Base-by-base conservation (phyloP, 2,797 vertebrate species). In the Gymnoscopelus microlampas region DNA sequence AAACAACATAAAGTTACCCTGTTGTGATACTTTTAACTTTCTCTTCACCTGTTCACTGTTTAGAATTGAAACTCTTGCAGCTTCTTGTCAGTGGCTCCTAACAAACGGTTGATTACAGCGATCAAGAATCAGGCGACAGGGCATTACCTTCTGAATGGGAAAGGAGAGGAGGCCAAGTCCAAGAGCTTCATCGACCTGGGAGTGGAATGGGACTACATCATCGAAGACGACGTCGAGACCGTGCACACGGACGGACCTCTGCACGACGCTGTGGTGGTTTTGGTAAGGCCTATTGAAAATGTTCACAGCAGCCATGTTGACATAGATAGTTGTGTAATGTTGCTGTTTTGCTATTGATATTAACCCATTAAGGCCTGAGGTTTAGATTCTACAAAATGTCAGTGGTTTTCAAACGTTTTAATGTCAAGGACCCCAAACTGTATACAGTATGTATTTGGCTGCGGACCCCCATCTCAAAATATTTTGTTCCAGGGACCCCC, bases 41-140 rank as follows among this genome's bases (percentile, higher is more conserved):
- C 39, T 9, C 35, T 39, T 39, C 35, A 39, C 5, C 39, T 44
- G 39, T 44, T 44, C 39, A 44, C 10, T 23, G 23, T 54, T n/a
- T 54, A 9, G 23, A 12, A 53, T 2, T 14, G 5, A 61, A 66
- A 26, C 2, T 2, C 11, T 68, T 67, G 67, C 7, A 32, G 10
- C 15, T 7, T 32, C 19, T 23, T 78, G n/a, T 56, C 24, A 55
- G 13, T 8, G 13, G 32, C 65, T 71, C 44, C 71, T 87, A 77
- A 85, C 57, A 60, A 78, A 76, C 74, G 48, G 77, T 78, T 89
- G 71, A 74, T 91, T 93, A 44, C 89, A 98, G 98, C 98, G 2
- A 94, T 99, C 87, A 99, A 99, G 94, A 98, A 98, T 91, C 98
- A 99, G 84, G 97, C 95, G 0, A 99, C 98, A 0, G 98, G 98